Conservation (phyloP, 2,113 vertebrate species). For the Paedocypris sp. region DNA sequence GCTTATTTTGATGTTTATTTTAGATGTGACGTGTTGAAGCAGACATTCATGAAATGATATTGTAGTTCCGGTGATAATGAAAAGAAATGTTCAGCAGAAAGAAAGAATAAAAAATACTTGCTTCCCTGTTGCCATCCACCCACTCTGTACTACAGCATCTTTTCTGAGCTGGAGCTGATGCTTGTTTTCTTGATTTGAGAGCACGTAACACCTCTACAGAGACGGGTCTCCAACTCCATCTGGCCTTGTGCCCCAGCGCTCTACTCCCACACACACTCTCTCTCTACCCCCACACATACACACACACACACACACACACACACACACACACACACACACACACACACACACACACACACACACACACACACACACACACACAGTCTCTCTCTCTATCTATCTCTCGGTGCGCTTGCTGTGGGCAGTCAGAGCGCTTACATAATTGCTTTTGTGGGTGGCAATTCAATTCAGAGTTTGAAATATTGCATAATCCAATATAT, state of each 20-base stretch:
- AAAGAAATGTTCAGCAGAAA: background rate
- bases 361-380: background rate
- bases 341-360: constrained; percentile 16
- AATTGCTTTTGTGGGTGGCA: constrained; percentile 36
- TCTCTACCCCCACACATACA: constrained; percentile 22
- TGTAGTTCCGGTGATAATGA: background rate
- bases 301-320: background rate
- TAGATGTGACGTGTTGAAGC: too few relatives aligned
- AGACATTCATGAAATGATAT: background rate
- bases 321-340: constrained; percentile 29
- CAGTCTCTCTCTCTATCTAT: too few relatives aligned
- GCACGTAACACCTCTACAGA: constrained; percentile 30
- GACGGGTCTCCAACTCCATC: constrained; percentile 29
- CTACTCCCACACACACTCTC: constrained; percentile 34
- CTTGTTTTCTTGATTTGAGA: constrained; percentile 26
- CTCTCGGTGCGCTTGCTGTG: constrained; percentile 17
- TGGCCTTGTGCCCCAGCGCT: constrained; percentile 34
- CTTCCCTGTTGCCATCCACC: constrained; percentile 14
- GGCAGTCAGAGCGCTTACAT: constrained; percentile 39
- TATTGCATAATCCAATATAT: constrained; percentile 19
- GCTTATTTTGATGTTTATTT: too few relatives aligned
- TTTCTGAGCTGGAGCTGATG: constrained; percentile 9
- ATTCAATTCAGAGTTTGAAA: constrained; percentile 23
- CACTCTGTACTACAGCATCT: constrained; percentile 23
- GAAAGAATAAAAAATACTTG: background rate